A percentile compares a stretch with the other conserved stretches of the same genome.
Conservation (phyloP, 1,140 invertebrate species). For the Laupala kohalensis region DNA sequence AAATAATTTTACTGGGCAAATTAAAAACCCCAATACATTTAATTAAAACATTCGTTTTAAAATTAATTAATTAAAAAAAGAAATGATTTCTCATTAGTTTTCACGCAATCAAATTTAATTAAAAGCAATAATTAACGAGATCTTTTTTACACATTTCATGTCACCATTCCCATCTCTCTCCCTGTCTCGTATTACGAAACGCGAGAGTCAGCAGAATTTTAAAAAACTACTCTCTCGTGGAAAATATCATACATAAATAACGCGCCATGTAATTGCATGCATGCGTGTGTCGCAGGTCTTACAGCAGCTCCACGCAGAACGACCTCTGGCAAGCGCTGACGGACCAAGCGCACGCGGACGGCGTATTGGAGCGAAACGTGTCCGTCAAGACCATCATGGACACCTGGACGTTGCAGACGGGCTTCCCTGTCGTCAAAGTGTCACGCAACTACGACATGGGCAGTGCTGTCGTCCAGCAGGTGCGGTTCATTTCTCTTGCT, state of each 20-base stretch:
- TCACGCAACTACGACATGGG: conserved; percentile 46
- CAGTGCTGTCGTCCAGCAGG: conserved; percentile 41
- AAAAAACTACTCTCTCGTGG: not conserved
- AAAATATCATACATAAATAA: not conserved
- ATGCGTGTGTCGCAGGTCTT: conserved; percentile 35
- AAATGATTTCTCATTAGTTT: too few relatives aligned
- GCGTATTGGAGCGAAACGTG: conserved; percentile 42
- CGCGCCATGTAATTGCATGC: not conserved
- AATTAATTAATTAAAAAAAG: too few relatives aligned
- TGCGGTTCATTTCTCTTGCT: too few relatives aligned
- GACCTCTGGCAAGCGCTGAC: conserved; percentile 76
- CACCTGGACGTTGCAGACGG: conserved; percentile 80
- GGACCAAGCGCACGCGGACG: conserved; percentile 47
- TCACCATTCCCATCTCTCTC: too few relatives aligned
- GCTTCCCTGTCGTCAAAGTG: conserved; percentile 70
- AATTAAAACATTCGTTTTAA: too few relatives aligned
- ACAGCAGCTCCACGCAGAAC: conserved; percentile 65
- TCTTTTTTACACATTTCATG: too few relatives aligned
- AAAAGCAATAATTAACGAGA: too few relatives aligned
- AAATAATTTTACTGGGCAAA: too few relatives aligned
- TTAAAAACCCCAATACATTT: too few relatives aligned
- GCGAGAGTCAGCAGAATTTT: not conserved
- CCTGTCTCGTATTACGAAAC: too few relatives aligned
- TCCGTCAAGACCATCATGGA: conserved; percentile 70
- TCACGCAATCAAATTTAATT: too few relatives aligned